phyloP scores from a whole-genome alignment of 2,888 invertebrate genomes.

The Osmoderma eremita region DNA sequence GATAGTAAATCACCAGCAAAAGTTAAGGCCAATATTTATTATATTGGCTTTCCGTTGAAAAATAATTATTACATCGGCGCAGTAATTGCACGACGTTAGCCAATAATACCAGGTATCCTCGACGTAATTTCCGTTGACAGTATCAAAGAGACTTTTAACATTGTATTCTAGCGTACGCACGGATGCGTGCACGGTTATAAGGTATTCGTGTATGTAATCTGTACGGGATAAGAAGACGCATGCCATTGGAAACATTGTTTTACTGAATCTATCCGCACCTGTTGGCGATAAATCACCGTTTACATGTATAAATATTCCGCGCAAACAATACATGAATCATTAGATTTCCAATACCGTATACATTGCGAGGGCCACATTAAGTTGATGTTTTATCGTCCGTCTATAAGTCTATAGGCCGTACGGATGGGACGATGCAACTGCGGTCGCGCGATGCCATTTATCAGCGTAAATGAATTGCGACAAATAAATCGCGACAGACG shows the following conservation, averaged over 20 bases:
- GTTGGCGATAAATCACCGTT: slow-evolving; percentile 31
- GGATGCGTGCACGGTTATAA: too few relatives aligned
- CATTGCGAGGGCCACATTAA: slow-evolving; percentile 34
- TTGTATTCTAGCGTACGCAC: too few relatives aligned
- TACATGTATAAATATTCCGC: slow-evolving; percentile 33
- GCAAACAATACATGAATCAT: slow-evolving; percentile 37
- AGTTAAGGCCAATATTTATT: background rate
- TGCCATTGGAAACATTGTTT: slow-evolving; percentile 29
- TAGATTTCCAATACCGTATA: slow-evolving; percentile 38
- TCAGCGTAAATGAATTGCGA: slow-evolving; percentile 39
- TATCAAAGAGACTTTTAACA: background rate
- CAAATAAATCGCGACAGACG: slow-evolving; percentile 34
- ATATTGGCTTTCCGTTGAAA: background rate
- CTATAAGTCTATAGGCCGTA: background rate
- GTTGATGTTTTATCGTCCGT: slow-evolving; percentile 25
- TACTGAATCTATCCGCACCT: slow-evolving; percentile 30
- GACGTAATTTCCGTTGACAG: background rate
- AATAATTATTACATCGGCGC: background rate
- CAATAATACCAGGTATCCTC: background rate
- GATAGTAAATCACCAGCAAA: background rate
- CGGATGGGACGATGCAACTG: slow-evolving; percentile 3
- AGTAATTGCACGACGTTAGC: background rate
- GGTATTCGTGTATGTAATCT: background rate
- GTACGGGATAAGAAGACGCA: slow-evolving; percentile 1
- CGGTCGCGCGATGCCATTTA: slow-evolving; percentile 29